Base-by-base conservation (phyloP, 2,888 invertebrate species). In the Tuta absoluta region DNA sequence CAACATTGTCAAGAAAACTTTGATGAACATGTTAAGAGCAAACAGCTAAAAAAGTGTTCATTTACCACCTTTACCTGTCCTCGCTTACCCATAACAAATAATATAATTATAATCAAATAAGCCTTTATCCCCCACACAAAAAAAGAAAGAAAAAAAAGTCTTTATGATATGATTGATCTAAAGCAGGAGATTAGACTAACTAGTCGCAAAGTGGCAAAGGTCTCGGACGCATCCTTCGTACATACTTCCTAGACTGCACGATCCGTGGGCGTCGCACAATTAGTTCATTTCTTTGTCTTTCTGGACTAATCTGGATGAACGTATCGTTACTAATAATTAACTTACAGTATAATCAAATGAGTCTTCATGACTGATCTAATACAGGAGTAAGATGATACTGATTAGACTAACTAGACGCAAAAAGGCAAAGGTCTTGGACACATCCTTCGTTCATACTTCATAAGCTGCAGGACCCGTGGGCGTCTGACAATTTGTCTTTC, bases 171-270 rank as follows among this genome's bases (percentile, higher is more conserved):
- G n/a, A n/a, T n/a, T 49, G 49, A 49, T 49, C 21, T 53, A 53
- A 53, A 24, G 12, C 51, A 53, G 23, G 3, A 23, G 49, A 33
- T 33, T 8, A 33, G 8, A 8, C 33, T 33, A 33, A 56, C 17
- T 5, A 28, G 56, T 5, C 2, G 19, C 45, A 60, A 28, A 45
- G 51, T 28, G 19, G 10, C 28, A 48, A 37, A 65, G 64, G 63
- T 63, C 72, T 85, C 83, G 76, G 85, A 81, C 75, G 82, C 79
- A 78, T 82, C 80, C 79, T 81, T 73, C 71, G 81, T 82, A 80
- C 72, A 80, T 74, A 21, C 38, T 12, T 12, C 19, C 21, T 10
- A 37, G 4, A n/a, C 23, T n/a, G 12, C 23, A 24, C 24, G 23
- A 24, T 24, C 41, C n/a, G 60, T 60, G 45, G 60, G 60, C 24